phyloP scores from a whole-genome alignment of 2,797 vertebrate species.

The Thaleichthys pacificus region DNA sequence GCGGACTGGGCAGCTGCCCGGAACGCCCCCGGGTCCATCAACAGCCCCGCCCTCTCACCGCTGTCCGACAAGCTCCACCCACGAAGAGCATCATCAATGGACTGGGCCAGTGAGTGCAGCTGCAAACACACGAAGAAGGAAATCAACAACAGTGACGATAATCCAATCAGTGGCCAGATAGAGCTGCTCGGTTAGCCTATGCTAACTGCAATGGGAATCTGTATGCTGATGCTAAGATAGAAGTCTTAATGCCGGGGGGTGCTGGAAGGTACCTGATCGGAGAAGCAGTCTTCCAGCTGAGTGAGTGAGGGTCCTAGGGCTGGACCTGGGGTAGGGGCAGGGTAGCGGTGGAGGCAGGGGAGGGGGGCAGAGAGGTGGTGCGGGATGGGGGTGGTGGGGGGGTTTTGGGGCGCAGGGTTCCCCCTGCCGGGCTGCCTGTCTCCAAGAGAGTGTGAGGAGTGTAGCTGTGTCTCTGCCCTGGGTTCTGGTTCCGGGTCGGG shows the following conservation, averaged over 20 bases:
- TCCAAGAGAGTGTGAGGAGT: conserved; percentile 45
- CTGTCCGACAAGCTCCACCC: conserved; percentile 91
- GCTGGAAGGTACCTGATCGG: conserved; percentile 73
- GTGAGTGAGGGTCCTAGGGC: conserved; percentile 83
- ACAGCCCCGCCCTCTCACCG: conserved; percentile 70
- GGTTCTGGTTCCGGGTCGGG: conserved; percentile 58
- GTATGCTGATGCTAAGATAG: background rate
- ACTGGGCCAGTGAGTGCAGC: conserved; percentile 95
- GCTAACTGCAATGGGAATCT: background rate
- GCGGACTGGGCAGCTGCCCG: conserved; percentile 75
- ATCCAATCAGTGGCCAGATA: background rate
- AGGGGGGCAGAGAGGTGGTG: conserved; percentile 86
- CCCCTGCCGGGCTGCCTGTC: conserved; percentile 36
- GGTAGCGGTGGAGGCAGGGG: conserved; percentile 61
- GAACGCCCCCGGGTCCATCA: conserved; percentile 74
- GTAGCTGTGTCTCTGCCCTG: conserved; percentile 73
- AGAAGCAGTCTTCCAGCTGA: conserved; percentile 97
- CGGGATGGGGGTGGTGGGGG: conserved; percentile 80
- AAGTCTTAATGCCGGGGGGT: too few relatives aligned
- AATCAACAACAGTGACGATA: background rate
- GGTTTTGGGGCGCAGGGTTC: conserved; percentile 69
- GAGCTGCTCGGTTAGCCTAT: background rate
- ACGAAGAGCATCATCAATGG: conserved; percentile 95
- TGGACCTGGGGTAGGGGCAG: conserved; percentile 15
- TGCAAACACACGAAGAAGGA: conserved; percentile 55